A percentile compares a stretch with the other conserved stretches of the same genome.
Evolutionary conservation across 1,140 invertebrate genomes (phyloP).

Genomic region (Tyrophagus putrescentiae): DNA sequence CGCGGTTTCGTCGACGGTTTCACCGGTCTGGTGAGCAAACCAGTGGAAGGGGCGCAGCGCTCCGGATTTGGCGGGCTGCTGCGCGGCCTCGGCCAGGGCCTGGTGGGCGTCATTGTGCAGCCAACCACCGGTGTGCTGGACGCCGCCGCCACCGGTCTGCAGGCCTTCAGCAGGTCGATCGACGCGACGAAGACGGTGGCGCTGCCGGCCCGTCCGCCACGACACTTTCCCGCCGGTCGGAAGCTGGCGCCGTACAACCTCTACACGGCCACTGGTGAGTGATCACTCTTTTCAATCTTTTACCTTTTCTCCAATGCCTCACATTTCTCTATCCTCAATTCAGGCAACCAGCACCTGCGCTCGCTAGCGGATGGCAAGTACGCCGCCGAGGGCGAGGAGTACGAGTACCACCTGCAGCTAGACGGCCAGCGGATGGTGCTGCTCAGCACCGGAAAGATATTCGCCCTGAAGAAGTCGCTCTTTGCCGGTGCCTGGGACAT

Average conservation of each 20-base stretch:
- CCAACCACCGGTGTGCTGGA: constrained; percentile 92
- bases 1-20: constrained; percentile 85
- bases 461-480: not conserved
- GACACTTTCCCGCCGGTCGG: constrained; percentile 66
- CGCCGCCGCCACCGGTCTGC: constrained; percentile 88
- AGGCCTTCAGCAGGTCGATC: constrained; percentile 64
- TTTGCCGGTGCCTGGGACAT: constrained; percentile 3
- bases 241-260: constrained; percentile 68
- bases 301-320: not conserved
- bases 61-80: constrained; percentile 90
- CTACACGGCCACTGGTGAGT: constrained; percentile 46
- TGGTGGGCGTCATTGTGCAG: constrained; percentile 80
- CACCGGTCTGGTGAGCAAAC: constrained; percentile 86
- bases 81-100: constrained; percentile 86
- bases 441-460: not conserved
- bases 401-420: not conserved
- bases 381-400: not conserved
- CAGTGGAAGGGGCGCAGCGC: constrained; percentile 80
- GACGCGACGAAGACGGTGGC: constrained; percentile 45
- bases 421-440: not conserved
- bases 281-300: not conserved
- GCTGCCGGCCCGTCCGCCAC: constrained; percentile 57
- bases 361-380: not conserved
- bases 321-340: not conserved
- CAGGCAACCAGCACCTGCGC: not conserved